phyloP scores from a whole-genome alignment of 2,113 vertebrate species.

The Microcebus jonahi region DNA sequence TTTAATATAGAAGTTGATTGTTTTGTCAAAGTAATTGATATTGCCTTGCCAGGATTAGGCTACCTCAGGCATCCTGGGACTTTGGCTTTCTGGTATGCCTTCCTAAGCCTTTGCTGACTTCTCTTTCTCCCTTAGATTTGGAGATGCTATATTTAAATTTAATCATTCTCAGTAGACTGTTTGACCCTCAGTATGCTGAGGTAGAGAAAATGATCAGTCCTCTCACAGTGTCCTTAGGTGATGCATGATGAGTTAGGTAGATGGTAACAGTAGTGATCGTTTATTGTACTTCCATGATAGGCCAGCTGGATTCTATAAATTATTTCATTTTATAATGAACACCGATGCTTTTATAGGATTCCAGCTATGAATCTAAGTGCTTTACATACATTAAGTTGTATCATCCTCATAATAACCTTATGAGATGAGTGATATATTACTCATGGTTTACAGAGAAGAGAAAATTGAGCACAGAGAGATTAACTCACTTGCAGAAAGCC shows the following conservation, averaged over 20 bases:
- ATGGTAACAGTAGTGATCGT: neutral
- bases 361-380: constrained; percentile 9
- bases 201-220: neutral
- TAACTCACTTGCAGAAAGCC: neutral
- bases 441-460: neutral
- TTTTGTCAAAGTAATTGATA: constrained; percentile 54
- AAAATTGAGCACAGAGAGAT: neutral
- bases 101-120: neutral
- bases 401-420: neutral
- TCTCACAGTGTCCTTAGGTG: constrained; percentile 14
- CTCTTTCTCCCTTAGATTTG: neutral
- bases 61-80: neutral
- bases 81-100: neutral
- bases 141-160: constrained; percentile 29
- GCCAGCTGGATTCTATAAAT: neutral
- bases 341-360: neutral
- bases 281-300: neutral
- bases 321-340: neutral
- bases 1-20: constrained; percentile 44
- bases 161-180: neutral
- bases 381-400: constrained; percentile 16
- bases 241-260: neutral
- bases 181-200: neutral
- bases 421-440: neutral
- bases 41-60: neutral